Conservation (phyloP, 92 coral and sea anemone genomes). For the Zoanthus sociatus region DNA sequence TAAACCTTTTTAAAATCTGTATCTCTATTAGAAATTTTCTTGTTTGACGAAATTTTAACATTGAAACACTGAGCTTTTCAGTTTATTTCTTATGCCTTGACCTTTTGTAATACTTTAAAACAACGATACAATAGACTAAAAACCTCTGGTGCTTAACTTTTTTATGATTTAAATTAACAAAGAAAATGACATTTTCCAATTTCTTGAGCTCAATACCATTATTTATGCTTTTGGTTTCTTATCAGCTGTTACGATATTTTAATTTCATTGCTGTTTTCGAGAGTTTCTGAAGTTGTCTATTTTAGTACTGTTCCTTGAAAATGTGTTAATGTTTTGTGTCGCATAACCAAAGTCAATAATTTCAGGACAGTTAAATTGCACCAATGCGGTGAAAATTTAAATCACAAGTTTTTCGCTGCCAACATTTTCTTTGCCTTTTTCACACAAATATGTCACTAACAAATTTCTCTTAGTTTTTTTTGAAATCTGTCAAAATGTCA, state of each 20-base stretch:
- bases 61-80: background rate
- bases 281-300: no score
- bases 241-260: background rate
- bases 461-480: background rate
- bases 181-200: background rate
- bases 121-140: background rate
- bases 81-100: background rate
- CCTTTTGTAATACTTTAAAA: background rate
- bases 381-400: no score
- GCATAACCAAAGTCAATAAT: background rate
- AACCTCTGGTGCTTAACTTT: background rate
- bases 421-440: slow-evolving; percentile 8
- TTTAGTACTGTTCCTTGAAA: background rate
- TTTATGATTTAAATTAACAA: background rate
- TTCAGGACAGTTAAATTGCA: no score
- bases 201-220: background rate
- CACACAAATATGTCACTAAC: slow-evolving; percentile 25
- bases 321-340: background rate
- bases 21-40: background rate
- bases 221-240: background rate
- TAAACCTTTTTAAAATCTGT: background rate
- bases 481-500: slow-evolving; percentile 34
- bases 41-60: background rate
- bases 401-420: background rate
- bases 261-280: background rate